Base-by-base conservation (phyloP, 2,797 vertebrate genomes). In the Tolypeutes matacus region DNA sequence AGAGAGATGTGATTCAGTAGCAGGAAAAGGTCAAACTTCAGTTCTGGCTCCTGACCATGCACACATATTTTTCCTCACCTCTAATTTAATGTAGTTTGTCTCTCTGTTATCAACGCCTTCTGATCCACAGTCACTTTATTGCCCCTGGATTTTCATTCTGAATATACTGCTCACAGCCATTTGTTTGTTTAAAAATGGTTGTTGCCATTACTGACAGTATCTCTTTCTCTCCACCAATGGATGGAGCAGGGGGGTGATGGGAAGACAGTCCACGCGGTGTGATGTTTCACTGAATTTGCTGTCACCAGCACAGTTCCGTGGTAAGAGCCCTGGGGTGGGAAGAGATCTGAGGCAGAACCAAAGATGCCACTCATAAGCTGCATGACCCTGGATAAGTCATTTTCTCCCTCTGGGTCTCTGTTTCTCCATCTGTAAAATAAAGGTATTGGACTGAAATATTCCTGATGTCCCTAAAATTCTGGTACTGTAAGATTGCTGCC, bases 361-460 rank as follows among this genome's bases (percentile, higher is more conserved):
- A 18, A 25, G 5, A 0, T 0, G 0, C 29, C n/a, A 27, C 15
- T 5, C 64, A 10, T 2, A 7, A 20, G 12, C 11, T 0, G 0
- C 0, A 20, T 4, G 18, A 23, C 42, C 39, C 11, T 7, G 15
- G 9, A 17, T 11, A 15, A 2, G 77, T 25, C 42, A 20, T 14
- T 21, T 3, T 2, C 31, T 23, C 0, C 0, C n/a, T 31, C 67
- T 34, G 0, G 15, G 2, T 9, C 31, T 36, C 65, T 7, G 42
- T 3, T 5, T 51, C 39, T 67, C 64, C 18, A 4, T 4, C 29
- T 5, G 7, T 9, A 3, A 53, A 51, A 36, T 0, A 36, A 36
- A n/a, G 27, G 8, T 2, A 1, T 0, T 3, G 1, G 1, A 0
- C n/a, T 2, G 17, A 39, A 4, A 3, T 9, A 6, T 1, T 49